Base-by-base conservation (phyloP, 2,888 invertebrate species). In the Girardia tigrina region DNA sequence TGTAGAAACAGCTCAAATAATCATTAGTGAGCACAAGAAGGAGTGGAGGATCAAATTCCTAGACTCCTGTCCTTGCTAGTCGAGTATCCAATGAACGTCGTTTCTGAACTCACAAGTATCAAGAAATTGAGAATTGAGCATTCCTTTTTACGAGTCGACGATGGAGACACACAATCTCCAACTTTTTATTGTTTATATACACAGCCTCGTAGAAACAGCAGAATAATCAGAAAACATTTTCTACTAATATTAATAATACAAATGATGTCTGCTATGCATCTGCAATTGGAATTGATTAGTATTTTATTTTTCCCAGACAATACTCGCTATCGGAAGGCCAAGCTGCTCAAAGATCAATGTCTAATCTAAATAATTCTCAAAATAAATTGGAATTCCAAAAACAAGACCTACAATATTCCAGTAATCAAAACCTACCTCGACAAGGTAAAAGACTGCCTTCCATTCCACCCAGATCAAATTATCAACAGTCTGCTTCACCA, bases 291-390 rank as follows among this genome's bases (percentile, higher is more conserved):
- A 56, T 56, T 56, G 56, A 56, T 56, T 56, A 56, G 56, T 56
- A 56, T 56, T 56, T 56, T 56, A 20, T 20, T 36, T 73, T 36
- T 36, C 6, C 6, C 42, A 74, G 74, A 69, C 74, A 74, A 74
- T 74, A 74, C 74, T 74, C 74, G 28, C 74, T 74, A 23, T 74
- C 74, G 12, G 74, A 74, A 26, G 74, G 36, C 70, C 74, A 42
- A 56, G 56, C 56, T 56, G 56, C 56, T 56, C 56, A 56, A 56
- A 56, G 56, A 56, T 56, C 56, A 56, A 56, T 56, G 56, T 4
- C 56, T 56, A 56, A 56, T n/a, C 6, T 56, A 23, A 56, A 56
- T 56, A 56, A 56, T 56, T 56, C 56, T 56, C 56, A 56, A 56
- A 8, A 6, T 8, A 56, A 56, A 56, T 20, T n/a, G n/a, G 56